Evolutionary conservation across 2,888 invertebrate genomes (phyloP), one percentile per base, ranked within the genome.

Genomic region (Aplocera efformata): DNA sequence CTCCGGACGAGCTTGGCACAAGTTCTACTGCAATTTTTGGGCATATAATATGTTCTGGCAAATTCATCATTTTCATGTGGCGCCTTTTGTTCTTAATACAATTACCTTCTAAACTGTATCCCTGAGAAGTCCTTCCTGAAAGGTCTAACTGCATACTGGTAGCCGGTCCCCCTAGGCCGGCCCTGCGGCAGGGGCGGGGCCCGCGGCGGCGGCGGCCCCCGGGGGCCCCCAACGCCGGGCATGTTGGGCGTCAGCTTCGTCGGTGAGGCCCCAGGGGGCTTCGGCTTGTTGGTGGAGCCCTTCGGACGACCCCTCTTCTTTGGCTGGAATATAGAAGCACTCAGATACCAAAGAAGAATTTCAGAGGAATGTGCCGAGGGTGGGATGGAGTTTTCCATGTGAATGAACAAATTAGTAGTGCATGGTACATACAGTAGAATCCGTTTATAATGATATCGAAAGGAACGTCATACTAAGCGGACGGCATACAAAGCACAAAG

Each of bases 111-210:
- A 38, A 89, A 89, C 70, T 88, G 86, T 64, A 89, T 88, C 23
- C 88, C 88, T 0, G 85, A 85, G 76, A 89, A 89, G 67, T 89
- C 88, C 65, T 88, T 86, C 58, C 88, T 60, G 59, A 85, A 88
- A 0, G 88, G 88, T 7, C 88, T 48, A 32, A 86, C 72, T 0
- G 81, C 81, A 60, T 83, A 86, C 68, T 84, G 85, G 67, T 83
- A 88, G 20, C 77, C 77, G n/a, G 74, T 50, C 1, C 67, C 75
- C 0, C 86, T 63, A 0, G 85, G 86, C 1, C 84, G 64, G 6
- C 35, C 47, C 10, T 32, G 53, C 8, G 60, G 68, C n/a, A 67
- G 56, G 4, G 63, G 61, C 13, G 62, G 61, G n/a, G 58, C 39
- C 58, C 20, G 56, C 30, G 32, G 67, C 33, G 46, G 52, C 32